Percentiles rank a stretch among this genome's conserved stretches.
Conservation (phyloP, 2,113 vertebrate genomes). For the Anarhynchus alexandrinus region DNA sequence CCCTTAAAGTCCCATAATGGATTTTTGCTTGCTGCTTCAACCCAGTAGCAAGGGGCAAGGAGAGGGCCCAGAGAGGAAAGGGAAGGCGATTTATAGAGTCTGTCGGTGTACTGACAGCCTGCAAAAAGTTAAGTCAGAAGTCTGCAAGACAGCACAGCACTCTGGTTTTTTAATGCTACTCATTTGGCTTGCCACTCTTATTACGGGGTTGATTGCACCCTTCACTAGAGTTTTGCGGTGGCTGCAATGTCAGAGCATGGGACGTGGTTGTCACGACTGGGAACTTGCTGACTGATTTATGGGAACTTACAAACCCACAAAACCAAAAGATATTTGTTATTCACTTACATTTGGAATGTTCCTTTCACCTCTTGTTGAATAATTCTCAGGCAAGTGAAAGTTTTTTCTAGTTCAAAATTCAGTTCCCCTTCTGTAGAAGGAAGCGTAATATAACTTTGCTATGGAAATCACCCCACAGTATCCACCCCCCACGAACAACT, state of each 20-base stretch:
- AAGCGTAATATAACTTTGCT: background rate
- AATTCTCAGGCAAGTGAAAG: background rate
- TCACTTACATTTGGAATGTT: background rate
- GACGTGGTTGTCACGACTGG: background rate
- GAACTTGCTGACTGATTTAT: slow-evolving; percentile 34
- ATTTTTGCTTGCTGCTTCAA: background rate
- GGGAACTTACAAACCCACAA: slow-evolving; percentile 6
- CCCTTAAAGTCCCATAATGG: fast-evolving
- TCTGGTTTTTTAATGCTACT: background rate
- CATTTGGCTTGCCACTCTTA: background rate
- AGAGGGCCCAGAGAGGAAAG: background rate
- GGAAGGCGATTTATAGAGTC: background rate
- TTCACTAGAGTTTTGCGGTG: background rate
- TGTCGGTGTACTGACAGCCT: fast-evolving
- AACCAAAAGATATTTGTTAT: slow-evolving; percentile 24
- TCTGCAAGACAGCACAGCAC: background rate
- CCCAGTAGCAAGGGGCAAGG: background rate
- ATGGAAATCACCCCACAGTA: background rate
- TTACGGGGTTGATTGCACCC: background rate
- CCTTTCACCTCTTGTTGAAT: background rate
- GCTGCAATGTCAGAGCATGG: background rate
- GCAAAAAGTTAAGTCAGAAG: background rate
- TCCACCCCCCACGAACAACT: background rate
- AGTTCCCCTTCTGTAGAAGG: background rate
- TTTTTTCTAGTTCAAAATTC: background rate